Percentiles rank a stretch among this genome's conserved stretches.
Conservation (phyloP, 2,113 vertebrate genomes). For the Potamarius usumacintae region DNA sequence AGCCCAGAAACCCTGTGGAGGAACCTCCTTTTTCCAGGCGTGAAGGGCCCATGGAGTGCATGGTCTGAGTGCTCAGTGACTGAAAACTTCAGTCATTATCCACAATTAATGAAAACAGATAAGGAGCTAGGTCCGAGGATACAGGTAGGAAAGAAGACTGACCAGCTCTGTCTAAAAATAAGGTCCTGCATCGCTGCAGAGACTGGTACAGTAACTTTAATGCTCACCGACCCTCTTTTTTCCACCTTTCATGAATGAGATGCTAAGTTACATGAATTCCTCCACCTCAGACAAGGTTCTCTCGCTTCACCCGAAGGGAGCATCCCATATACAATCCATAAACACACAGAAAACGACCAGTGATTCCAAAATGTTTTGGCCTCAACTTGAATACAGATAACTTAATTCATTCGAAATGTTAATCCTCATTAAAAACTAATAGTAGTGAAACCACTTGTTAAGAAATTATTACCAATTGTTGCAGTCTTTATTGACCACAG, state of each 20-base stretch:
- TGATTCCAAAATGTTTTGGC: background rate
- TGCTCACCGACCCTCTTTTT: background rate
- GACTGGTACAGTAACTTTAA: background rate
- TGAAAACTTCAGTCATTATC: background rate
- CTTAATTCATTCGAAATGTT: background rate
- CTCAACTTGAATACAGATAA: background rate
- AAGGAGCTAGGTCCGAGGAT: background rate
- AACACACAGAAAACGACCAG: background rate
- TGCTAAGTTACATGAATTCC: background rate
- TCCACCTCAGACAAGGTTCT: background rate
- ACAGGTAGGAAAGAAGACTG: background rate
- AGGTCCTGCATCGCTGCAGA: background rate
- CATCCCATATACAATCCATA: background rate
- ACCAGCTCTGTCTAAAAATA: background rate
- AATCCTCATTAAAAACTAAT: background rate
- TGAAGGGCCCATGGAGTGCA: no score
- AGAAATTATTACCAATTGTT: slow-evolving; percentile 76
- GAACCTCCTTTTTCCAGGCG: background rate
- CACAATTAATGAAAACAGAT: background rate
- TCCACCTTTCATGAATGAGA: background rate
- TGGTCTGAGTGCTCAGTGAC: no score
- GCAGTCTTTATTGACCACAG: slow-evolving; percentile 70
- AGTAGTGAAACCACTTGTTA: background rate
- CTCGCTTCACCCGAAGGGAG: background rate
- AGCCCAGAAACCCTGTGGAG: background rate